phyloP scores from a whole-genome alignment of 2,797 vertebrate species.

The Onychomys leucogaster region DNA sequence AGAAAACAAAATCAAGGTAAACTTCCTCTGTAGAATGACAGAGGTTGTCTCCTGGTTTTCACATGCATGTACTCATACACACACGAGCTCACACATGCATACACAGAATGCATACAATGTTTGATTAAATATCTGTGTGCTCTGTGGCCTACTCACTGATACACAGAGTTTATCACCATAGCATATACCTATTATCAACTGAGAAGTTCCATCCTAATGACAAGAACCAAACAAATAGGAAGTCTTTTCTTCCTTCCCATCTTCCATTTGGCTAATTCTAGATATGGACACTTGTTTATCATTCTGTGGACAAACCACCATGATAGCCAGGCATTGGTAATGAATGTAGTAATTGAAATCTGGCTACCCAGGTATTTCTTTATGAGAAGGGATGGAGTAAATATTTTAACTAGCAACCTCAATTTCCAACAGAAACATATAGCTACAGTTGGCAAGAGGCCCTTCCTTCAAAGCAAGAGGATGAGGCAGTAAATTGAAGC shows the following conservation, averaged over 20 bases:
- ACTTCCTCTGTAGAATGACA: background rate
- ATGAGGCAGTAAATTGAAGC: background rate
- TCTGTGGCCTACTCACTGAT: background rate
- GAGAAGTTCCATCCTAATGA: background rate
- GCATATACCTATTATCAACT: background rate
- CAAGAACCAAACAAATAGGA: background rate
- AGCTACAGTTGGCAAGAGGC: slow-evolving; percentile 37
- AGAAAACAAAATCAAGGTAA: background rate
- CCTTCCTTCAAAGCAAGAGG: slow-evolving; percentile 20
- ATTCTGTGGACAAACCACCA: background rate
- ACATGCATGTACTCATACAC: background rate
- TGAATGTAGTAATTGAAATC: background rate
- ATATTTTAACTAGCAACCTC: slow-evolving; percentile 50
- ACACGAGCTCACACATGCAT: background rate
- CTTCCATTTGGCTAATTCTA: background rate
- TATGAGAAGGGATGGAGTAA: background rate
- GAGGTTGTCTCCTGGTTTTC: background rate
- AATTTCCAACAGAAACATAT: background rate
- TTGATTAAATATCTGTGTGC: background rate
- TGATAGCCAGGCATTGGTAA: background rate
- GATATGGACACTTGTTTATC: background rate
- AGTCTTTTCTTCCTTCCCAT: background rate
- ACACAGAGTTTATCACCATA: background rate
- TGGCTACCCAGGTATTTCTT: slow-evolving; percentile 33
- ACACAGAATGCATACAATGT: background rate